Conservation (phyloP, 2,888 invertebrate genomes). For the Drosophila prostipennis region DNA sequence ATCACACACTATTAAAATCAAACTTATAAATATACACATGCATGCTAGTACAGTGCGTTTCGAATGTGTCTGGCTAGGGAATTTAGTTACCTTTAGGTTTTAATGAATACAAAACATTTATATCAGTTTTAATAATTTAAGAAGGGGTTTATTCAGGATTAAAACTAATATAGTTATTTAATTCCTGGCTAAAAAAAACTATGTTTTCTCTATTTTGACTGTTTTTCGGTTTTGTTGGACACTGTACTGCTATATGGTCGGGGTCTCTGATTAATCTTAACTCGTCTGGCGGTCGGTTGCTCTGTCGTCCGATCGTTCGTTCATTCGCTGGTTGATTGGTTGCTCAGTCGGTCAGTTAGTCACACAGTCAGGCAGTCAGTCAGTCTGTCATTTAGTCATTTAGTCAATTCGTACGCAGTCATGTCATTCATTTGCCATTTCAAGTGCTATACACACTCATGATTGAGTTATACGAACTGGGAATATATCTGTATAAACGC, state of each 20-base stretch:
- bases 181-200: too few relatives aligned
- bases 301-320: slow-evolving; percentile 28
- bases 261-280: slow-evolving; percentile 76
- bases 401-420: slow-evolving; percentile 66
- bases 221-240: slow-evolving; percentile 26
- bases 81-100: too few relatives aligned
- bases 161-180: too few relatives aligned
- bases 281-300: slow-evolving; percentile 54
- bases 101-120: too few relatives aligned
- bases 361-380: slow-evolving; percentile 13
- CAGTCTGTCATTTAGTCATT: slow-evolving; percentile 23
- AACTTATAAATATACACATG: slow-evolving; percentile 31
- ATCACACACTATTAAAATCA: slow-evolving; percentile 32
- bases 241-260: slow-evolving; percentile 59
- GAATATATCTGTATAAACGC: slow-evolving; percentile 8
- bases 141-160: not conserved
- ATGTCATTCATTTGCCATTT: slow-evolving; percentile 78
- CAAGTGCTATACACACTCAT: slow-evolving; percentile 72
- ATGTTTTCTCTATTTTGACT: not conserved
- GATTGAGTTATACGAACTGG: slow-evolving; percentile 41
- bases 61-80: not conserved
- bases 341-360: slow-evolving; percentile 23
- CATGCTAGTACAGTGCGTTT: slow-evolving; percentile 33
- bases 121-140: not conserved
- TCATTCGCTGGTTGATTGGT: slow-evolving; percentile 33